These are phyloP conservation scores for Orientallactaga bullata DNA, from an alignment of 2,113 vertebrate genomes.

Conservation along the genomic window DNA sequence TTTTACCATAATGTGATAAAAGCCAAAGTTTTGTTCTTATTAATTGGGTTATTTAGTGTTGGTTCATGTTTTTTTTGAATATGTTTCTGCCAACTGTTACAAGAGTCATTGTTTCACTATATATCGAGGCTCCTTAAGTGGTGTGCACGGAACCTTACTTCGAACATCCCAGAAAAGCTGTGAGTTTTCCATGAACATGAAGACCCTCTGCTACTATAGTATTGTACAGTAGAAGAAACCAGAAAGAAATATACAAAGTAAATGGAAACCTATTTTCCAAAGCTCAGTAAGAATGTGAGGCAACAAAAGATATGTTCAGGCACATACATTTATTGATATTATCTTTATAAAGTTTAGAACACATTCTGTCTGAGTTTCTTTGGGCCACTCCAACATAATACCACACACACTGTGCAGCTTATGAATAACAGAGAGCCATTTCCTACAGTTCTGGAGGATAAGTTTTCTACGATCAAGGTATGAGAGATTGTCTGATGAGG, in stretches of 20 bases:
- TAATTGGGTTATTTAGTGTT: background rate
- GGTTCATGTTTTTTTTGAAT: conserved; percentile 74
- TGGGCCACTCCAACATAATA: background rate
- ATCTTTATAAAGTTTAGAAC: conserved; percentile 6
- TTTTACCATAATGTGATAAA: conserved; percentile 61
- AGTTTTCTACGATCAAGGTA: background rate
- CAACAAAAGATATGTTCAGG: background rate
- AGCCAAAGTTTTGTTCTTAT: conserved; percentile 53
- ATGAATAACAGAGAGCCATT: background rate
- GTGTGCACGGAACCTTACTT: conserved; percentile 69
- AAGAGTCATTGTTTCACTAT: conserved; percentile 41
- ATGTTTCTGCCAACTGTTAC: conserved; percentile 69
- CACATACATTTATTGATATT: background rate
- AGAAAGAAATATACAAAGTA: conserved; percentile 51
- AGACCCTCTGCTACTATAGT: conserved; percentile 56
- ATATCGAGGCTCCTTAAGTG: conserved; percentile 47
- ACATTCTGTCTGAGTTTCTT: background rate
- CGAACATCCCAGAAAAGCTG: background rate
- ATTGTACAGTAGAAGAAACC: conserved; percentile 51
- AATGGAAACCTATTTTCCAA: conserved; percentile 25
- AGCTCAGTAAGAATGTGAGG: background rate
- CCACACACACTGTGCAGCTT: background rate
- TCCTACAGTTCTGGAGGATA: background rate
- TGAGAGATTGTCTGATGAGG: background rate
- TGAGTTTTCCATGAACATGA: conserved; percentile 44